Base-by-base conservation (phyloP, 2,888 invertebrate species). In the Mechanitis messenoides region DNA sequence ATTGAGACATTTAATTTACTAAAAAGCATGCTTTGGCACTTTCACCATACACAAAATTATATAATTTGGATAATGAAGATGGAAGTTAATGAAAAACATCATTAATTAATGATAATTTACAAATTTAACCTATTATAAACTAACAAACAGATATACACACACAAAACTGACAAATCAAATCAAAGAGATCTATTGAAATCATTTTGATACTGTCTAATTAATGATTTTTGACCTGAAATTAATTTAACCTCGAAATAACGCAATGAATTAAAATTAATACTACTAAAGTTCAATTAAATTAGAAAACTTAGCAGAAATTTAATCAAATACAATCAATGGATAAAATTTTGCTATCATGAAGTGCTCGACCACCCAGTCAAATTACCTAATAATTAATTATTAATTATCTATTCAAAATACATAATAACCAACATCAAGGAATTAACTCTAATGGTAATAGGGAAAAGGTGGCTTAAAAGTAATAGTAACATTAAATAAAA, bases 91-190 rank as follows among this genome's bases (percentile, higher is more conserved):
- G 50, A 55, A 61, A 53, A 63, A 57, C 56, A 58, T 58, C 53
- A 65, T 61, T 42, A 61, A 55, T 59, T 56, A 58, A 55, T 60
- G 54, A 59, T 80, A 78, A 84, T 85, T 85, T 84, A 86, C 85
- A 86, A 81, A 85, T 85, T 85, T 84, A 85, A 80, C 80, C 85
- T 87, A 88, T 79, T 86, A 82, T 55, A 55, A 69, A 73, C 82
- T 85, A 85, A 71, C 78, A 84, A 88, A 87, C 87, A 83, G 85
- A 87, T 87, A 85, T 88, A 87, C 87, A 87, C 84, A 83, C 83
- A 84, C 82, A 81, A 83, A 82, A 73, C 71, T 71, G 72, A 65
- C 67, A 60, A 66, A 67, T 61, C 66, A 60, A 57, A 72, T 75
- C 74, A 79, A 74, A 81, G 84, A 85, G 83, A 85, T 85, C 83